phyloP scores from a whole-genome alignment of 1,140 invertebrate genomes.

The Rhagoletis zephyria region DNA sequence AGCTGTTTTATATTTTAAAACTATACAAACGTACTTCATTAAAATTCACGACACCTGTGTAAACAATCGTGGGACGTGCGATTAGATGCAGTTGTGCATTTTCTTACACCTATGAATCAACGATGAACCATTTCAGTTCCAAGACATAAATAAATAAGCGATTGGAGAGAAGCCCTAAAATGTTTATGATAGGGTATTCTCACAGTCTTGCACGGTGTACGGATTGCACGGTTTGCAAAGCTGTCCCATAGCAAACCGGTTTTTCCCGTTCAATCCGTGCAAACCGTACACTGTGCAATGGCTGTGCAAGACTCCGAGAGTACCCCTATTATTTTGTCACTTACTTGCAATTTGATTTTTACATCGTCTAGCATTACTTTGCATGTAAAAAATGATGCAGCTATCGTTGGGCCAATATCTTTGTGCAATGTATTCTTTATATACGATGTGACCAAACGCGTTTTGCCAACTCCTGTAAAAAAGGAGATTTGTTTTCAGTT shows the following conservation, averaged over 20 bases:
- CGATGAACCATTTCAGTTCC: background rate
- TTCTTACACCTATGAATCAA: background rate
- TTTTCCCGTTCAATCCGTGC: too few species aligned
- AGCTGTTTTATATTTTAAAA: too few species aligned
- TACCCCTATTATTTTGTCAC: slow-evolving; percentile 31
- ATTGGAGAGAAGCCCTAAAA: too few species aligned
- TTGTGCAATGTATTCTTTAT: slow-evolving; percentile 84
- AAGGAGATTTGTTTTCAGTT: slow-evolving; percentile 43
- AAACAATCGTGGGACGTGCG: background rate
- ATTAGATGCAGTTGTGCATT: background rate
- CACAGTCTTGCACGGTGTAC: too few species aligned
- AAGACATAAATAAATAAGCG: too few species aligned
- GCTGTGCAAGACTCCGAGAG: too few species aligned
- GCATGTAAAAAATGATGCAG: slow-evolving; percentile 90
- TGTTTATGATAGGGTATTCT: too few species aligned
- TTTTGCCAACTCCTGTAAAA: slow-evolving; percentile 88
- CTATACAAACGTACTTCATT: background rate
- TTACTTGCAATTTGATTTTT: slow-evolving; percentile 83
- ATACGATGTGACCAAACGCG: slow-evolving; percentile 86
- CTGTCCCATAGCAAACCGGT: too few species aligned
- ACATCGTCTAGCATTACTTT: slow-evolving; percentile 82
- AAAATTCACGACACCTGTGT: background rate
- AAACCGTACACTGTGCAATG: too few species aligned
- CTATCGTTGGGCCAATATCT: slow-evolving; percentile 86
- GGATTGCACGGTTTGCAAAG: too few species aligned